Evolutionary conservation across 2,113 vertebrate species (phyloP).

Genomic region (Taxidea taxus): DNA sequence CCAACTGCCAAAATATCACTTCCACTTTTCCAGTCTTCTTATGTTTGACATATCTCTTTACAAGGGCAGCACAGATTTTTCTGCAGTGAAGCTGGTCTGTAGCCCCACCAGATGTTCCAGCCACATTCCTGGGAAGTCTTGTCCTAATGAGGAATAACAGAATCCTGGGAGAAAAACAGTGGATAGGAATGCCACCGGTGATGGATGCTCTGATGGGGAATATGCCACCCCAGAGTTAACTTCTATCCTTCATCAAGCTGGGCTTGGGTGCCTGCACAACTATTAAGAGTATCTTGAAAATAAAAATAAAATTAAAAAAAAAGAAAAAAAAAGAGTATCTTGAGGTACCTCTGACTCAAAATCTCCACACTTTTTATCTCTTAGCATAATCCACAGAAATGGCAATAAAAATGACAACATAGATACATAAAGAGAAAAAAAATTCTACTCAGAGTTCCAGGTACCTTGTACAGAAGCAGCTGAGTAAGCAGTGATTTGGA

Average conservation of each 20-base stretch:
- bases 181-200: neutral
- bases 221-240: neutral
- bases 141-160: neutral
- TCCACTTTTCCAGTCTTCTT: neutral
- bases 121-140: neutral
- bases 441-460: neutral
- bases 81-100: neutral
- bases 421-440: neutral
- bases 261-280: neutral
- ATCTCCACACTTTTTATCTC: neutral
- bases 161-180: neutral
- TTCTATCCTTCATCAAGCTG: neutral
- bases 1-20: neutral
- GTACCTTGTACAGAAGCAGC: conserved; percentile 19
- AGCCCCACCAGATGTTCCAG: neutral
- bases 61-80: neutral
- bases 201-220: neutral
- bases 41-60: neutral
- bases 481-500: conserved; percentile 12
- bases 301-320: too few relatives aligned
- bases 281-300: neutral
- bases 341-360: neutral
- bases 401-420: neutral
- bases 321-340: too few relatives aligned
- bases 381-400: conserved; percentile 3